Evolutionary conservation across 2,797 vertebrate species (phyloP).

Genomic region (Cottoperca gobio): DNA sequence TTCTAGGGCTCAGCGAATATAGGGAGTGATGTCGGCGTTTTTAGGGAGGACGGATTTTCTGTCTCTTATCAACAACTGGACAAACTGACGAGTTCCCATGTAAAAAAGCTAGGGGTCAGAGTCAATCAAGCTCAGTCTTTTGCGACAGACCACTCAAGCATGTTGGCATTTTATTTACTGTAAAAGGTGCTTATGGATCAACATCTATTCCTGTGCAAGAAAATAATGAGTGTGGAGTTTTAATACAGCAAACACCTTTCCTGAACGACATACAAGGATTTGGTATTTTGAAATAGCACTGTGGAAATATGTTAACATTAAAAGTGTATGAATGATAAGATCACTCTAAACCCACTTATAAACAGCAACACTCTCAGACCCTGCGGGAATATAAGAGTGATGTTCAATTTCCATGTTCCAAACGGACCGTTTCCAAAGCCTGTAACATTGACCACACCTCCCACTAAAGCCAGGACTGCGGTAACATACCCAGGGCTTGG

Average conservation of each 20-base stretch:
- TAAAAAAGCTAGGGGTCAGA: constrained; percentile 70
- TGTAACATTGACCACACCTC: constrained; percentile 1
- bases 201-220: constrained; percentile 4
- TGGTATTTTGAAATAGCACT: constrained; percentile 5
- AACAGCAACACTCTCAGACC: not conserved
- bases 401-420: constrained; percentile 9
- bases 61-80: constrained; percentile 70
- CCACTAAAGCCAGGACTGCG: not conserved
- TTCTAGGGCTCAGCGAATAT: constrained; percentile 79
- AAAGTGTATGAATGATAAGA: constrained; percentile 7
- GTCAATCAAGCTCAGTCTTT: constrained; percentile 65
- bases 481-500: not conserved
- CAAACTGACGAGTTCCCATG: constrained; percentile 74
- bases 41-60: constrained; percentile 63
- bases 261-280: constrained; percentile 29
- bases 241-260: constrained; percentile 26
- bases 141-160: constrained; percentile 37
- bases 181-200: constrained; percentile 42
- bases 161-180: constrained; percentile 49
- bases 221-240: constrained; percentile 8
- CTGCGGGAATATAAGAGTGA: not conserved
- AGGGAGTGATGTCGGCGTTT: constrained; percentile 59
- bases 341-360: constrained; percentile 18
- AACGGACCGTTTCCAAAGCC: not conserved
- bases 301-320: constrained; percentile 27